A percentile compares a stretch with the other conserved stretches of the same genome.
Conservation (phyloP, 1,140 invertebrate species). For the Plectrocnemia conspersa region DNA sequence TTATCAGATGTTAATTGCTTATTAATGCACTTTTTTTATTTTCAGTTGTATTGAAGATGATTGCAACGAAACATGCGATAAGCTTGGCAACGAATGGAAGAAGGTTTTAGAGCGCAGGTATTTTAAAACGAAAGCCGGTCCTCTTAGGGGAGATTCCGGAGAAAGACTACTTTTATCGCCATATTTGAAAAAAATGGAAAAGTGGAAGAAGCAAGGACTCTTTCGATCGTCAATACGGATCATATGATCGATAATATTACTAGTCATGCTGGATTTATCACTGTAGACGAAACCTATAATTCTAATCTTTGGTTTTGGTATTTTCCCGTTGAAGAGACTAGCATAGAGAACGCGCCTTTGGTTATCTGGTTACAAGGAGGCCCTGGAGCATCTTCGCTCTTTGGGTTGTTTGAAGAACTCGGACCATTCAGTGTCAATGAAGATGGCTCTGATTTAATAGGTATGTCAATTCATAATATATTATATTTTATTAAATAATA, state of each 20-base stretch:
- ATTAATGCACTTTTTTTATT: too few species aligned
- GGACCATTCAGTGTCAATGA: constrained; percentile 54
- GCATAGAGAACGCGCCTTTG: constrained; percentile 59
- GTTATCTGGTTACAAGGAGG: constrained; percentile 81
- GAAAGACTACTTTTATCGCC: constrained; percentile 43
- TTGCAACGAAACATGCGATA: background rate
- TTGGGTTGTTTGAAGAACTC: constrained; percentile 69
- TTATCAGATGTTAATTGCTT: too few species aligned
- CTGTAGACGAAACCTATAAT: constrained; percentile 69
- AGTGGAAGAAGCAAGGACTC: constrained; percentile 42
- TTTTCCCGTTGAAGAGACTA: constrained; percentile 62
- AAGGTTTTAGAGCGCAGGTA: background rate
- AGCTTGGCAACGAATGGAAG: background rate
- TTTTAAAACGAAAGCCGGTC: background rate
- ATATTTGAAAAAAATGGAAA: constrained; percentile 41
- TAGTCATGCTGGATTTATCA: constrained; percentile 50
- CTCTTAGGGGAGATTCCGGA: constrained; percentile 35
- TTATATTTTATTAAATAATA: background rate
- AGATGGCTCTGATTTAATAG: constrained; percentile 28
- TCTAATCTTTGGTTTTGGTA: constrained; percentile 90
- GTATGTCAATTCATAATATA: constrained; percentile 9
- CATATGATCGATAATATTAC: constrained; percentile 43
- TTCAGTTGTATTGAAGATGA: too few species aligned
- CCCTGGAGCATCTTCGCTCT: constrained; percentile 65
- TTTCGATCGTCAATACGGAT: constrained; percentile 43